A percentile compares a stretch with the other conserved stretches of the same genome.
These are phyloP conservation scores for Choloepus didactylus DNA, from an alignment of 2,797 vertebrate species.

Conservation along the genomic window DNA sequence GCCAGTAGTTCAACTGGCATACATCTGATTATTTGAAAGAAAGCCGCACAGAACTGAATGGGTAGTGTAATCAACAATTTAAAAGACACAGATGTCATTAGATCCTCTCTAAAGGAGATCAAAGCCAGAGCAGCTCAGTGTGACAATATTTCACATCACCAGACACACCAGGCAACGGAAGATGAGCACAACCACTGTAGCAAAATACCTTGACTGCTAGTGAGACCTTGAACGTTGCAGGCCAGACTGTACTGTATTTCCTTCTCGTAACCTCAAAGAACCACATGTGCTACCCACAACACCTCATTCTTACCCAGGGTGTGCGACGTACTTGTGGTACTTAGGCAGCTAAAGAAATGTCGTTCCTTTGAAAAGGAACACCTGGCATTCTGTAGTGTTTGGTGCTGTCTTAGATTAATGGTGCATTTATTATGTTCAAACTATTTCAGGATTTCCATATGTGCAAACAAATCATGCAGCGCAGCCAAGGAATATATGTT, in stretches of 20 bases:
- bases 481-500: conserved; percentile 82
- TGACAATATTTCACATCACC: conserved; percentile 74
- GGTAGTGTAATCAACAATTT: conserved; percentile 71
- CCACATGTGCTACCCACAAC: conserved; percentile 83
- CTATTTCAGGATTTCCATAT: conserved; percentile 86
- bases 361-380: conserved; percentile 75
- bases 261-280: conserved; percentile 85
- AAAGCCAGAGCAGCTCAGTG: conserved; percentile 73
- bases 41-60: conserved; percentile 73
- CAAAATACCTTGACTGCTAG: conserved; percentile 90
- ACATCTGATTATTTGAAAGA: conserved; percentile 78
- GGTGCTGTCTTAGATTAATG: conserved; percentile 86
- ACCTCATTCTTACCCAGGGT: conserved; percentile 86
- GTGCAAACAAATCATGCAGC: conserved; percentile 84
- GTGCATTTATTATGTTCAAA: conserved; percentile 84
- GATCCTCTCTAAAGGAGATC: conserved; percentile 69
- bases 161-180: conserved; percentile 76
- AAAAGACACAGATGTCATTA: conserved; percentile 45
- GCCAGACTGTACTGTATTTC: conserved; percentile 87
- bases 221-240: conserved; percentile 85
- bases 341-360: conserved; percentile 87
- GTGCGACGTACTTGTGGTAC: conserved; percentile 79
- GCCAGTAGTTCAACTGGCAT: conserved; percentile 80
- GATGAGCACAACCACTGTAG: conserved; percentile 86
- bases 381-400: conserved; percentile 79